These are phyloP conservation scores for Muricea muricata DNA, from an alignment of 92 coral and sea anemone species.

Conservation along the genomic window DNA sequence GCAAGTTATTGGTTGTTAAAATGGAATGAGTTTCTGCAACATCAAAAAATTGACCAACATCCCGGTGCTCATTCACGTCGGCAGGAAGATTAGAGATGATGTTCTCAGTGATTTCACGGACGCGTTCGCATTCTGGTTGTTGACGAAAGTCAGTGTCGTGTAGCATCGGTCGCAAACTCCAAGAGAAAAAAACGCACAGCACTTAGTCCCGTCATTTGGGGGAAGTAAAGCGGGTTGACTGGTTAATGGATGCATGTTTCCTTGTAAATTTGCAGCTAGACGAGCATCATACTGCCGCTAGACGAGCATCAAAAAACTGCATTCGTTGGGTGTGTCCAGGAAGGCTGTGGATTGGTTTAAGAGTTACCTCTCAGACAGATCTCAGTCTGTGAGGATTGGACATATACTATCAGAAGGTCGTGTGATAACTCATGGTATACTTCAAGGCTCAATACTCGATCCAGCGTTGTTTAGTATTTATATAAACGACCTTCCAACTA, in stretches of 20 bases:
- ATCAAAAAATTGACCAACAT: not conserved
- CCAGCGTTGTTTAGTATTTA: no score
- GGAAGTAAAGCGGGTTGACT: slow-evolving; percentile 1
- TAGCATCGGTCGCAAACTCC: slow-evolving; percentile 42
- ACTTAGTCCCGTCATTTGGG: slow-evolving; percentile 44
- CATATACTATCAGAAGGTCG: no score
- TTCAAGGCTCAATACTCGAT: no score
- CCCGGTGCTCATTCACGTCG: slow-evolving; percentile 9
- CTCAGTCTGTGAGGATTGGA: no score
- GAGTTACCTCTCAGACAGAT: no score
- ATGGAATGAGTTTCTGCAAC: slow-evolving; percentile 7
- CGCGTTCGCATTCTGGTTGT: not conserved
- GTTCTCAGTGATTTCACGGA: slow-evolving; percentile 5
- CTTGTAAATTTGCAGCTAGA: not conserved
- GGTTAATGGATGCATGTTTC: not conserved
- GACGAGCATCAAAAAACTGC: no score
- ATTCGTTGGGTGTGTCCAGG: no score
- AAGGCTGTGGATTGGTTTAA: no score
- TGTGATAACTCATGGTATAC: no score
- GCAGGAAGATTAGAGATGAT: not conserved
- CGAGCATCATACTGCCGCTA: slow-evolving; percentile 1
- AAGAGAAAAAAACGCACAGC: slow-evolving; percentile 3
- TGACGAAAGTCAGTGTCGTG: not conserved
- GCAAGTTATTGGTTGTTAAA: not conserved
- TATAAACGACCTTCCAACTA: no score